Evolutionary conservation across 2,113 vertebrate species (phyloP), one percentile per base, ranked within the genome.

Genomic region (Nematolebias whitei): DNA sequence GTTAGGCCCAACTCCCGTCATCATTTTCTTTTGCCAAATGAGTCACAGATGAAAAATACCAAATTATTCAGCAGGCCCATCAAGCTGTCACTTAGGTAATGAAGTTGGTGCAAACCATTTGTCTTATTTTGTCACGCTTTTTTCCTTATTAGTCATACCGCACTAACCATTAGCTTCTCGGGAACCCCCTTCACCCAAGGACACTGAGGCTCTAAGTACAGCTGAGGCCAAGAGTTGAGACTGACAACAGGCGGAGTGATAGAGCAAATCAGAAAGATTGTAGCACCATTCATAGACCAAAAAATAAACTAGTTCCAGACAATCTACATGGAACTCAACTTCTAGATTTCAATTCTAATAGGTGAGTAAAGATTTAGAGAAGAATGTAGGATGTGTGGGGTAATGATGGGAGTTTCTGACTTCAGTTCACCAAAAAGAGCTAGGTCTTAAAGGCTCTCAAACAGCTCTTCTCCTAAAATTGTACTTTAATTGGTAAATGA

Each of bases 41-140:
- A 90, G 81, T 89, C 79, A 80, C 91, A 91, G 88, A 91, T 92
- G 88, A 92, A 91, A 91, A 92, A 91, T 87, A 87, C 82, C 79
- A 87, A 86, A 90, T 90, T 89, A 92, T 92, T 85, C 86, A 84
- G 84, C 88, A 53, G 83, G 68, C 67, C 85, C 86, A 85, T 90
- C 89, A 90, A 90, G 89, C 90, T 91, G 90, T 90, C 91, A 90
- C 86, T 85, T 88, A 88, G 87, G 90, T 92, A 92, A 93, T 92
- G 92, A 92, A 92, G 91, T 92, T 89, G 91, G 90, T 90, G 86
- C 81, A 89, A 88, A 90, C 89, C 91, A 92, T 92, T 92, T 89
- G 87, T 93, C 92, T 92, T 92, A 90, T 92, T 93, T 93, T 92
- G 89, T 91, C 91, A 92, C 75, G 83, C 89, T 86, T 91, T 91